phyloP scores from a whole-genome alignment of 53 echinoderm and acorn worm species.

The Stichopus horrens region DNA sequence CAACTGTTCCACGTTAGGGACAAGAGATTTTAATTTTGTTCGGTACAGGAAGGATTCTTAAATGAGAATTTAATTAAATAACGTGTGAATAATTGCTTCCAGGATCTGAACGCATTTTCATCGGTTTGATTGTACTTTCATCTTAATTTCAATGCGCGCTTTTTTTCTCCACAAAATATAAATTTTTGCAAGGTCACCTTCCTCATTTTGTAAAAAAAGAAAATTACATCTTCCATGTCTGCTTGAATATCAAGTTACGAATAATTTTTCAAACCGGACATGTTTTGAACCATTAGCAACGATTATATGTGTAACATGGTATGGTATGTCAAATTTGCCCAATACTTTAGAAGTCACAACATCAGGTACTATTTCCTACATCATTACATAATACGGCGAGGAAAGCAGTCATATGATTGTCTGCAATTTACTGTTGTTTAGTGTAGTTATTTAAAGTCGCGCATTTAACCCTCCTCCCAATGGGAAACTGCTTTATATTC shows the following conservation, averaged over 20 bases:
- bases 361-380: no score
- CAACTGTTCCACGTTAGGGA: not conserved
- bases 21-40: conserved; percentile 6
- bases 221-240: not conserved
- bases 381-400: no score
- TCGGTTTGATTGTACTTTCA: not conserved
- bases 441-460: no score
- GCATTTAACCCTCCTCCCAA: no score
- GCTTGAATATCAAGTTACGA: not conserved
- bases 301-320: not conserved
- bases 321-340: no score
- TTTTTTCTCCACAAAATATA: not conserved
- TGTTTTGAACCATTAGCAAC: not conserved
- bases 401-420: no score
- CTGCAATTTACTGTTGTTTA: no score
- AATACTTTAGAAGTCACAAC: no score
- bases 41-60: not conserved
- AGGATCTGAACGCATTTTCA: not conserved
- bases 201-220: not conserved
- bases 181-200: not conserved
- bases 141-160: not conserved
- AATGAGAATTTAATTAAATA: conserved; percentile 13
- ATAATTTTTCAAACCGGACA: not conserved
- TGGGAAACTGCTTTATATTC: no score
- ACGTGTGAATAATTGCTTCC: conserved; percentile 16